These are phyloP conservation scores for Epistrophe eligans DNA, from an alignment of 2,888 invertebrate genomes.

Conservation along the genomic window DNA sequence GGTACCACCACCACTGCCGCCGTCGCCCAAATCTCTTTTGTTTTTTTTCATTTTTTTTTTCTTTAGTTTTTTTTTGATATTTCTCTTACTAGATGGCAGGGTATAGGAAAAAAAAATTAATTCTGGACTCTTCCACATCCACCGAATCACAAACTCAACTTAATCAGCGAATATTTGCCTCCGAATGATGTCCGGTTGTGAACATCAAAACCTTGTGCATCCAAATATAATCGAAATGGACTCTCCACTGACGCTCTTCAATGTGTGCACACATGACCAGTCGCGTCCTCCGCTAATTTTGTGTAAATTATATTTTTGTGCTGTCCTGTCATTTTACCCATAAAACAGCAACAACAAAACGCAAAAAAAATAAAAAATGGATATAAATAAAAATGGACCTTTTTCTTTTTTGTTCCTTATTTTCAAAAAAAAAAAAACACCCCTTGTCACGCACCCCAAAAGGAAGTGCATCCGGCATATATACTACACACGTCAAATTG, in stretches of 20 bases:
- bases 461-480: constrained; percentile 67
- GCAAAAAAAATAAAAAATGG: not conserved
- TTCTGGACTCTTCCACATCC: constrained; percentile 40
- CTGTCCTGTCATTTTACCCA: constrained; percentile 65
- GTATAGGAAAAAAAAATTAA: constrained; percentile 10
- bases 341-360: constrained; percentile 24
- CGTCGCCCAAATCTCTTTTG: not conserved
- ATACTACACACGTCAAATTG: constrained; percentile 72
- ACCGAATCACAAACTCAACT: constrained; percentile 63
- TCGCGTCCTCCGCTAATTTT: constrained; percentile 74
- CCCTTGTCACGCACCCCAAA: constrained; percentile 39
- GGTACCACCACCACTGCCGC: not conserved
- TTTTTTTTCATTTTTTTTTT: constrained; percentile 6
- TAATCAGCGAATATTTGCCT: constrained; percentile 74
- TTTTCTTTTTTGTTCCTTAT: constrained; percentile 58
- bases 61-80: constrained; percentile 3
- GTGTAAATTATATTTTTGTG: constrained; percentile 76
- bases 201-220: constrained; percentile 69
- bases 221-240: constrained; percentile 74
- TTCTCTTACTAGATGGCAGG: not conserved
- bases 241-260: constrained; percentile 70
- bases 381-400: constrained; percentile 35
- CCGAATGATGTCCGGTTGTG: constrained; percentile 70
- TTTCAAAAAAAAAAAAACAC: constrained; percentile 32
- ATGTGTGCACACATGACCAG: constrained; percentile 74